Base-by-base conservation (phyloP, 1,140 invertebrate genomes). In the Rhagoletis zephyria region DNA sequence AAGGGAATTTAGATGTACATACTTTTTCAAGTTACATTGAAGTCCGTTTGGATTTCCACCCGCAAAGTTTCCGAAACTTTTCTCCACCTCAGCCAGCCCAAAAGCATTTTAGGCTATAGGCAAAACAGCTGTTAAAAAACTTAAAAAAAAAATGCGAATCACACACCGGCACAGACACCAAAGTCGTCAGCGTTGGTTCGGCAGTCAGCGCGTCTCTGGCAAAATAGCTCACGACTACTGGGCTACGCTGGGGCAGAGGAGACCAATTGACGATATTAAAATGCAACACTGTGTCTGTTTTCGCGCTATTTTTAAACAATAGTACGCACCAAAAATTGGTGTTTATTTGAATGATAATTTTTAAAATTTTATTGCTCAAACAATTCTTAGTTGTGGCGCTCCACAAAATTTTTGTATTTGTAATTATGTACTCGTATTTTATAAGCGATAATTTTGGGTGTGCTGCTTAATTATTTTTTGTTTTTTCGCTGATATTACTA, bases 221-320 rank as follows among this genome's bases (percentile, higher is more conserved):
- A 42, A 30, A 30, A 30, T 30, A 74, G 42, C 14, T n/a, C 12
- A 74, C 67, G 6, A 74, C 9, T 3, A 4, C n/a, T 7, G 9
- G 12, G n/a, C 61, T 63, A 14, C 61, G 16, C 9, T 63, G 30
- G 30, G 30, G 16, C 51, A n/a, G 70, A n/a, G 74, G 56, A 81
- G 74, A 81, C 74, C 48, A 74, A n/a, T 56, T 56, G 74, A n/a
- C 45, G 74, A 45, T n/a, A 56, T 81, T 81, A 81, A 81, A 19
- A 81, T 81, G 74, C 74, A 56, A 56, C 45, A 19, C 74, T 56
- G 45, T 56, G 74, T 56, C n/a, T 56, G 45, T 0, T 16, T 0
- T 16, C 9, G n/a, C 16, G 40, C 67, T 74, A 74, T 74, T 45
- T 74, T 74, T 74, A 74, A 5, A 74, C 67, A 74, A 74, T 74